Percentiles rank a stretch among this genome's conserved stretches.
phyloP scores from a whole-genome alignment of 2,113 vertebrate genomes.

The Trematomus loennbergii region DNA sequence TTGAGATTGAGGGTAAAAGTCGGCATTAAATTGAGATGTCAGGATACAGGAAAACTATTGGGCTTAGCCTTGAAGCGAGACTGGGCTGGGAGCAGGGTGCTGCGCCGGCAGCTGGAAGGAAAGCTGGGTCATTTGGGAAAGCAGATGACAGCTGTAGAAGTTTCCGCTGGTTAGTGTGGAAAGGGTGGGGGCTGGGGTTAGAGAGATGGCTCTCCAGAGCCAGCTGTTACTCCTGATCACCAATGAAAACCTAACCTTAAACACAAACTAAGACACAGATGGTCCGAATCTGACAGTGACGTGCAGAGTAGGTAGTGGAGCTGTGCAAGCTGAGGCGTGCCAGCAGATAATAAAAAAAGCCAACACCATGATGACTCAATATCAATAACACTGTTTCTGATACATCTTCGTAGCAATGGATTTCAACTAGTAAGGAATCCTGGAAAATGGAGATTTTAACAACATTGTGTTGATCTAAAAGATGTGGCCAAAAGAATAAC shows the following conservation, averaged over 20 bases:
- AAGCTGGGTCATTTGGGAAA: slow-evolving; percentile 76
- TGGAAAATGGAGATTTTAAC: neutral
- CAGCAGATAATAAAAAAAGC: slow-evolving; percentile 27
- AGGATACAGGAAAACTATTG: slow-evolving; percentile 11
- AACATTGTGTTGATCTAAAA: neutral
- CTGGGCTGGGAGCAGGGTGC: slow-evolving; percentile 59
- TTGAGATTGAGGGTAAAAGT: neutral
- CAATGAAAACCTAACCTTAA: slow-evolving; percentile 70
- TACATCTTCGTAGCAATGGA: neutral
- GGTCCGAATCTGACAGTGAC: slow-evolving; percentile 48
- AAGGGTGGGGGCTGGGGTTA: slow-evolving; percentile 57
- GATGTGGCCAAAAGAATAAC: too few relatives aligned
- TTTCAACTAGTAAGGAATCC: neutral
- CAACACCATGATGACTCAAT: slow-evolving; percentile 13
- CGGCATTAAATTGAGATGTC: slow-evolving; percentile 15
- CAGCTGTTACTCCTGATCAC: slow-evolving; percentile 81
- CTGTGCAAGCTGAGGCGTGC: slow-evolving; percentile 27
- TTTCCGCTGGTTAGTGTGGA: slow-evolving; percentile 73
- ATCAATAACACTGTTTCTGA: neutral
- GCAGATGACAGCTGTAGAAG: slow-evolving; percentile 82
- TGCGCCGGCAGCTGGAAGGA: slow-evolving; percentile 65
- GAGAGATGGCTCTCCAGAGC: slow-evolving; percentile 64
- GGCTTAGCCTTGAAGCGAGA: slow-evolving; percentile 46
- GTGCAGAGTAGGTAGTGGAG: slow-evolving; percentile 28
- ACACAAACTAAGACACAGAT: slow-evolving; percentile 63